These are phyloP conservation scores for Rhagoletis zephyria DNA, from an alignment of 1,140 invertebrate species.

Conservation along the genomic window DNA sequence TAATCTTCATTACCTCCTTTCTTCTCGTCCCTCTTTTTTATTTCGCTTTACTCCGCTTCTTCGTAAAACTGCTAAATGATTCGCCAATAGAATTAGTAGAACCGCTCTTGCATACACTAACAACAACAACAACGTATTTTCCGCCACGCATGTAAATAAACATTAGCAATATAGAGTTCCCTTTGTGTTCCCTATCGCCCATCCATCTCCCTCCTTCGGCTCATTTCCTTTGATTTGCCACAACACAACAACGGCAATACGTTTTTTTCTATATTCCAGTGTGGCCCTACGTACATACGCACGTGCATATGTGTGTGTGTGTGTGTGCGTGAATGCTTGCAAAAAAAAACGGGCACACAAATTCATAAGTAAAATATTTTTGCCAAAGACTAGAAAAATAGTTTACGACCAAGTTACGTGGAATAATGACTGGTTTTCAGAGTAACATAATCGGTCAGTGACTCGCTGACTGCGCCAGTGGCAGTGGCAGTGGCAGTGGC, in stretches of 20 bases:
- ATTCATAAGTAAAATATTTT: slow-evolving; percentile 45
- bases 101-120: not conserved
- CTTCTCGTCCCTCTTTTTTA: too few relatives aligned
- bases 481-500: slow-evolving; percentile 49
- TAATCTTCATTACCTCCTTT: too few relatives aligned
- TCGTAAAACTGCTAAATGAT: too few relatives aligned
- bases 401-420: slow-evolving; percentile 57
- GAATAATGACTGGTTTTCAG: slow-evolving; percentile 57
- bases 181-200: not conserved
- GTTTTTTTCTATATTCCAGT: too few relatives aligned
- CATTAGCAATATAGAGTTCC: slow-evolving; percentile 2
- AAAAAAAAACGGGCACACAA: slow-evolving; percentile 18
- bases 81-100: not conserved
- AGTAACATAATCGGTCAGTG: slow-evolving; percentile 58
- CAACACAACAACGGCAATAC: too few relatives aligned
- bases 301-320: not conserved
- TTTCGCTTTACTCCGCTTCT: too few relatives aligned
- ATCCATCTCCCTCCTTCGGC: not conserved
- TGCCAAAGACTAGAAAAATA: slow-evolving; percentile 54
- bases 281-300: not conserved
- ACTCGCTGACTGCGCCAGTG: slow-evolving; percentile 39
- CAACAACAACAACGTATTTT: not conserved
- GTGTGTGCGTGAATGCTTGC: not conserved
- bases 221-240: too few relatives aligned
- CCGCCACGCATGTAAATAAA: not conserved